Evolutionary conservation across 2,113 vertebrate genomes (phyloP).

Genomic region (Cyphomyrus discorhynchus): DNA sequence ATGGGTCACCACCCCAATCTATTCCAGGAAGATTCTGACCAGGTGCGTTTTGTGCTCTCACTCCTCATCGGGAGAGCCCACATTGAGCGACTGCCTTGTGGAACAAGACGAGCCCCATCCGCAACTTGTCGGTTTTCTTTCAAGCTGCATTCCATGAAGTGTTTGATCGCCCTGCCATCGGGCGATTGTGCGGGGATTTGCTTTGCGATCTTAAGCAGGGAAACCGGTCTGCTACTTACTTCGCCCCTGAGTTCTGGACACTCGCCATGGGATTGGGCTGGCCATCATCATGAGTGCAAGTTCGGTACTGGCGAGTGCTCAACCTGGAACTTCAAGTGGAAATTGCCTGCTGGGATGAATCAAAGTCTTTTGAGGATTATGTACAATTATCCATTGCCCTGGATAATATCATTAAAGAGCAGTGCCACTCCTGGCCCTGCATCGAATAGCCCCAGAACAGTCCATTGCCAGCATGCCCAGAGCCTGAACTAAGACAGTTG

Average conservation of each 20-base stretch:
- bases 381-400: neutral
- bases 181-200: neutral
- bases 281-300: neutral
- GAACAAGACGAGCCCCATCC: too few relatives aligned
- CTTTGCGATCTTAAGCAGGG: neutral
- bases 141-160: too few relatives aligned
- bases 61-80: too few relatives aligned
- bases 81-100: too few relatives aligned
- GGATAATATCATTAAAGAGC: neutral
- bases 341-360: neutral
- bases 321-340: neutral
- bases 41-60: too few relatives aligned
- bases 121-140: too few relatives aligned
- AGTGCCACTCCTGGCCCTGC: neutral
- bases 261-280: neutral
- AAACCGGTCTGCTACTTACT: neutral
- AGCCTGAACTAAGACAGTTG: neutral
- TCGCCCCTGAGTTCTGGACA: neutral
- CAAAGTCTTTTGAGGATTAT: neutral
- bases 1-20: too few relatives aligned
- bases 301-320: neutral
- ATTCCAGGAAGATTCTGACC: too few relatives aligned
- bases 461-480: neutral
- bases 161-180: neutral
- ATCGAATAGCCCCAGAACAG: neutral